Evolutionary conservation across 2,888 invertebrate genomes (phyloP), one percentile per base, ranked within the genome.

Genomic region (Disparrhopalites patrizii): DNA sequence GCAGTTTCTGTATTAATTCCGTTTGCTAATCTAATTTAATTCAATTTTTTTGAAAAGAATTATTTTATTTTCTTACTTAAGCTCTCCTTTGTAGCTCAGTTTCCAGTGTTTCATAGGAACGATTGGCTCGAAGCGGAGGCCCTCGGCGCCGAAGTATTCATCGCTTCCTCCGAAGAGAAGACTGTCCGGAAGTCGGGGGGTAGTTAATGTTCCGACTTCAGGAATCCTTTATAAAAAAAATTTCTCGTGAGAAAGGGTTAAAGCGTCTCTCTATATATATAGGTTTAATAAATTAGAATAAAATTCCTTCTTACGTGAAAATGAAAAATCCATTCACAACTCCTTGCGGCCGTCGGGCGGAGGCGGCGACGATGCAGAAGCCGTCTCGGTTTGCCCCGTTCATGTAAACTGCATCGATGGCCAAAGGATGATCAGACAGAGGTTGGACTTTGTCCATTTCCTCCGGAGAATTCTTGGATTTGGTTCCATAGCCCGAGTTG

Each of bases 31-130:
- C 15, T 50, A 15, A 13, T 15, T 10, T 20, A 50, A 18, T 20
- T 50, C 18, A 10, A 15, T 15, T 20, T 50, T 50, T 7, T 47
- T 23, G 25, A 3, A 23, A 4, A 23, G 8, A 20, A 47, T 23
- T 47, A 20, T 47, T 10, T 36, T 10, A 36, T 36, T 10, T 36
- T 55, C 54, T 60, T 70, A 81, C 82, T 84, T 85, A 83, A 91
- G 84, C 73, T 84, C 81, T 8, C 91, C 91, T 50, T 83, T 82
- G 77, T 86, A 92, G 2, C 81, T 78, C 0, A 91, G 76, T 18
- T 81, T 82, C 91, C 91, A 92, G 47, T 81, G 81, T 74, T 84
- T 84, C 91, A 92, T 91, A 1, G 90, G 85, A 65, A 84, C 83
- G 0, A 87, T 79, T 0, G 87, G 87, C 20, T 82, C 82, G 40